These are phyloP conservation scores for Macrosteles quadrilineatus DNA, from an alignment of 1,140 invertebrate genomes.

Conservation along the genomic window DNA sequence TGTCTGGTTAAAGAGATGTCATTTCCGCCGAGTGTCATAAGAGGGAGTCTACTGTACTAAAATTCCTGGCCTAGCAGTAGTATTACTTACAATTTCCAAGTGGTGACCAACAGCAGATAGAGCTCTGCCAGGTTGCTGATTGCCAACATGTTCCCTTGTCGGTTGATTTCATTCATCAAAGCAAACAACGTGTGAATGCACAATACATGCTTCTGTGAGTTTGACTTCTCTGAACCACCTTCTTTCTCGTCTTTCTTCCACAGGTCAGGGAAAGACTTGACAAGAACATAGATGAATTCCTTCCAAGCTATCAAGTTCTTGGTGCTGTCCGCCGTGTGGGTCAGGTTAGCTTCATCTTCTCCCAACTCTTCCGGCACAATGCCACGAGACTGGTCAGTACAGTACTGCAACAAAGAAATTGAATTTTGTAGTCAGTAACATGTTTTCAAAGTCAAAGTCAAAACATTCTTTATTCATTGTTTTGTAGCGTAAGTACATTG, in stretches of 20 bases:
- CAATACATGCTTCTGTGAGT: neutral
- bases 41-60: no score
- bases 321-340: slow-evolving; percentile 11
- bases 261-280: neutral
- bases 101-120: neutral
- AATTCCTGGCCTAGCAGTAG: no score
- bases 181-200: neutral
- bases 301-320: slow-evolving; percentile 17
- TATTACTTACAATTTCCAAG: no score
- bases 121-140: neutral
- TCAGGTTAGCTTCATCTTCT: neutral
- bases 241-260: neutral
- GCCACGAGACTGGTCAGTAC: neutral
- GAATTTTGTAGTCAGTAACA: no score
- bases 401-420: slow-evolving; percentile 3
- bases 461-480: no score
- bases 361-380: neutral
- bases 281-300: slow-evolving; percentile 8
- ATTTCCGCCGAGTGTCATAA: no score
- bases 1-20: no score
- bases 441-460: no score
- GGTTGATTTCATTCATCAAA: neutral
- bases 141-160: slow-evolving; percentile 7
- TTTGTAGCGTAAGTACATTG: no score
- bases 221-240: neutral